Conservation (phyloP, 2,797 vertebrate species). For the Podargus strigoides region DNA sequence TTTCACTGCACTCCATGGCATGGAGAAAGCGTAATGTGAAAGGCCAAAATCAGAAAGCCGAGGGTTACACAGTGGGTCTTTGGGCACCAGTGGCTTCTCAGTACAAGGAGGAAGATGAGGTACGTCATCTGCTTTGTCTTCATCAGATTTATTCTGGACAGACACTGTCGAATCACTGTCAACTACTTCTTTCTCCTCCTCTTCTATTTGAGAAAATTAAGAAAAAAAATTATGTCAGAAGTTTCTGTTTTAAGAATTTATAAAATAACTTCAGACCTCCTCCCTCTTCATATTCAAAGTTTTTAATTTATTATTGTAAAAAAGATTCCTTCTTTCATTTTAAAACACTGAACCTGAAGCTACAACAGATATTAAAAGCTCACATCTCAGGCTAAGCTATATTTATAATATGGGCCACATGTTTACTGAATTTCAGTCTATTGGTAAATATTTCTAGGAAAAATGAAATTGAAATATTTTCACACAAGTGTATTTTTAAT, state of each 20-base stretch:
- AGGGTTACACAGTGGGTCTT: constrained; percentile 72
- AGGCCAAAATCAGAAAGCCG: constrained; percentile 91
- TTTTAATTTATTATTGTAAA: background rate
- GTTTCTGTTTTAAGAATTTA: background rate
- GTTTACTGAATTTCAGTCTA: background rate
- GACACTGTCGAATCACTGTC: background rate
- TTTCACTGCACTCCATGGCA: constrained; percentile 4
- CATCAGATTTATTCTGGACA: constrained; percentile 20
- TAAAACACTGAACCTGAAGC: background rate
- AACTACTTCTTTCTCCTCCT: background rate
- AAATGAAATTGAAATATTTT: background rate
- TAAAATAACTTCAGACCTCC: background rate
- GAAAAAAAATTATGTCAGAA: background rate
- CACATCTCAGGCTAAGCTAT: background rate
- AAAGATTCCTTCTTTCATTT: background rate
- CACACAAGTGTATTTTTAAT: background rate
- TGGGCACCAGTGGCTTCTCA: background rate
- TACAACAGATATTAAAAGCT: background rate
- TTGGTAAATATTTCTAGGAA: background rate
- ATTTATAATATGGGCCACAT: background rate
- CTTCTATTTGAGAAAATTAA: constrained; percentile 3
- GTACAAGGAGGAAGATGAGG: background rate
- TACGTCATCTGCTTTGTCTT: background rate
- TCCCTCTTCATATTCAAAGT: background rate
- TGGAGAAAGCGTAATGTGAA: constrained; percentile 79